Conservation (phyloP, 2,113 vertebrate genomes). For the Boleophthalmus pectinirostris region DNA sequence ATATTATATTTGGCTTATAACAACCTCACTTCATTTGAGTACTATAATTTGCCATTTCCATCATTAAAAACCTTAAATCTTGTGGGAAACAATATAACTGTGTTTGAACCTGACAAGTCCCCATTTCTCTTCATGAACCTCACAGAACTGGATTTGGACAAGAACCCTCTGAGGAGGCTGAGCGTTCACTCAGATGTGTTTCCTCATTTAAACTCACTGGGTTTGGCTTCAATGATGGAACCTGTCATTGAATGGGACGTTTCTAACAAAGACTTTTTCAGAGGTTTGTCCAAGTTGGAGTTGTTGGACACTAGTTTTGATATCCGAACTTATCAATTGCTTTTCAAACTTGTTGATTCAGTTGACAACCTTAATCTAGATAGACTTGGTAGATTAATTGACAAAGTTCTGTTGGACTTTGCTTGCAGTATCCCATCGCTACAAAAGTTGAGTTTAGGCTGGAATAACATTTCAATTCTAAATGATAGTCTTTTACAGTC, state of each 20-base stretch:
- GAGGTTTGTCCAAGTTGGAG: constrained; percentile 33
- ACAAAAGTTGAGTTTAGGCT: constrained; percentile 42
- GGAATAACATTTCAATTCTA: constrained; percentile 43
- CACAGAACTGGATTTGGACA: not conserved
- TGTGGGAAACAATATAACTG: not conserved
- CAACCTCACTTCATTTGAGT: not conserved
- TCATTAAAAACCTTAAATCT: not conserved
- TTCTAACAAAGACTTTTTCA: constrained; percentile 44
- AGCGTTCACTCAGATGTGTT: constrained; percentile 53
- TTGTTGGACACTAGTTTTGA: not conserved
- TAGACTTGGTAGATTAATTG: constrained; percentile 34
- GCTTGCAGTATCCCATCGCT: constrained; percentile 56
- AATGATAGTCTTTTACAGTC: constrained; percentile 17
- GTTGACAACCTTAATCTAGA: constrained; percentile 33
- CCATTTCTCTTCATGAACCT: not conserved
- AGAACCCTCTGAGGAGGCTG: constrained; percentile 27
- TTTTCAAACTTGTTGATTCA: constrained; percentile 48
- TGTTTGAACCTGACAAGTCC: not conserved
- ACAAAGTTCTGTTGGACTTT: constrained; percentile 40
- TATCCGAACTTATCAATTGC: not conserved
- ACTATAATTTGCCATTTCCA: no score
- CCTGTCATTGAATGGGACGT: constrained; percentile 35
- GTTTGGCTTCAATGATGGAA: constrained; percentile 20
- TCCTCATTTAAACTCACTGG: constrained; percentile 37
- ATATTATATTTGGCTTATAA: constrained; percentile 1